Conservation (phyloP, 2,797 vertebrate species). For the Anguilla pacifica region DNA sequence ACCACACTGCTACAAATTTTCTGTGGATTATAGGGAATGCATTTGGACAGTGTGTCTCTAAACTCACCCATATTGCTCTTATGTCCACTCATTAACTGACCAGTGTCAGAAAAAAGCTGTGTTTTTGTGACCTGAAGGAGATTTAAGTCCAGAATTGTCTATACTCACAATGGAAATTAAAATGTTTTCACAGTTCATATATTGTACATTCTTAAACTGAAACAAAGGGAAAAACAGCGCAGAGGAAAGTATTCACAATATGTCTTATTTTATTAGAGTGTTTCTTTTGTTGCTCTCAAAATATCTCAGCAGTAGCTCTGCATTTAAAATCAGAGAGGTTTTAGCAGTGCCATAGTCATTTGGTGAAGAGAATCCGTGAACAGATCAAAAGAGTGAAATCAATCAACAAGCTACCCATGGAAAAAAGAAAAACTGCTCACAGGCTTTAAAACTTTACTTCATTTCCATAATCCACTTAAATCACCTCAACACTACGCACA, state of each 20-base stretch:
- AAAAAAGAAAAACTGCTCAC: conserved; percentile 12
- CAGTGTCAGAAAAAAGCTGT: background rate
- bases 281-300: background rate
- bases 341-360: background rate
- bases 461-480: conserved; percentile 26
- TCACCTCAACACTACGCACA: conserved; percentile 12
- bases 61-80: background rate
- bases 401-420: conserved; percentile 21
- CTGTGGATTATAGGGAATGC: too few species aligned
- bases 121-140: background rate
- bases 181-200: background rate
- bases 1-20: too few species aligned
- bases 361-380: conserved; percentile 1
- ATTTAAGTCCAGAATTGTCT: background rate
- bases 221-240: background rate
- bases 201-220: background rate
- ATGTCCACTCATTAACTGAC: background rate
- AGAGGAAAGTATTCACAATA: background rate
- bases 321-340: background rate
- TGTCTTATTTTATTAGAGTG: background rate
- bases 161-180: background rate
- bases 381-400: conserved; percentile 32
- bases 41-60: background rate
- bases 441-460: conserved; percentile 22
- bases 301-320: background rate